phyloP scores from a whole-genome alignment of 1,140 invertebrate species.

The Tetramorium alpestre region DNA sequence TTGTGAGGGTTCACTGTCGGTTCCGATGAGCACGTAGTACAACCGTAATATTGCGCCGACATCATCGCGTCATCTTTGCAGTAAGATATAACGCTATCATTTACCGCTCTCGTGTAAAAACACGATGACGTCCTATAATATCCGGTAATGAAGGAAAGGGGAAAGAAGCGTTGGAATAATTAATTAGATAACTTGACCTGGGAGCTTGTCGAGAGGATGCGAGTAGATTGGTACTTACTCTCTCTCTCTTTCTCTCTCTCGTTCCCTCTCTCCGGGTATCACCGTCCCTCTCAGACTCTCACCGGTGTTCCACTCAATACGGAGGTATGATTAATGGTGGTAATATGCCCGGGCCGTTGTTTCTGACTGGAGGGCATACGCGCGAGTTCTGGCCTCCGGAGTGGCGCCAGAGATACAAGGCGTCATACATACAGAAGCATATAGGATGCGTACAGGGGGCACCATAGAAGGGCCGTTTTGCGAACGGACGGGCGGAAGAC shows the following conservation, averaged over 20 bases:
- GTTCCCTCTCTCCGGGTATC: neutral
- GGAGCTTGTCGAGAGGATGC: neutral
- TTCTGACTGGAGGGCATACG: constrained; percentile 51
- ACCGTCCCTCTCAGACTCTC: constrained; percentile 22
- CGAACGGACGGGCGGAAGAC: constrained; percentile 4
- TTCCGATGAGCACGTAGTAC: constrained; percentile 19
- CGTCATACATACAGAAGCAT: constrained; percentile 1
- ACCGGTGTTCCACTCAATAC: constrained; percentile 61
- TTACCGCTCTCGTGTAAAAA: constrained; percentile 36
- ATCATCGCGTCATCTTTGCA: neutral
- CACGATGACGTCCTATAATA: constrained; percentile 32
- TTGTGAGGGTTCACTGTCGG: neutral
- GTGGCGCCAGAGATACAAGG: constrained; percentile 17
- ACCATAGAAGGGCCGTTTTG: neutral
- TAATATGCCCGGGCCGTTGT: constrained; percentile 65
- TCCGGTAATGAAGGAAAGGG: constrained; percentile 31
- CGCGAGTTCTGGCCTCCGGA: constrained; percentile 11
- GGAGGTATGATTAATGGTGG: constrained; percentile 66
- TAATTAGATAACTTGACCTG: neutral
- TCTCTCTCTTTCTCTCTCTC: too few species aligned
- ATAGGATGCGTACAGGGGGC: neutral
- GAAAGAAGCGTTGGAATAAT: constrained; percentile 49
- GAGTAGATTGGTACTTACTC: constrained; percentile 17
- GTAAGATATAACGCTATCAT: neutral
- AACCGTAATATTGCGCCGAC: constrained; percentile 36